phyloP scores from a whole-genome alignment of 2,888 invertebrate species.

The Eupithecia insigniata region DNA sequence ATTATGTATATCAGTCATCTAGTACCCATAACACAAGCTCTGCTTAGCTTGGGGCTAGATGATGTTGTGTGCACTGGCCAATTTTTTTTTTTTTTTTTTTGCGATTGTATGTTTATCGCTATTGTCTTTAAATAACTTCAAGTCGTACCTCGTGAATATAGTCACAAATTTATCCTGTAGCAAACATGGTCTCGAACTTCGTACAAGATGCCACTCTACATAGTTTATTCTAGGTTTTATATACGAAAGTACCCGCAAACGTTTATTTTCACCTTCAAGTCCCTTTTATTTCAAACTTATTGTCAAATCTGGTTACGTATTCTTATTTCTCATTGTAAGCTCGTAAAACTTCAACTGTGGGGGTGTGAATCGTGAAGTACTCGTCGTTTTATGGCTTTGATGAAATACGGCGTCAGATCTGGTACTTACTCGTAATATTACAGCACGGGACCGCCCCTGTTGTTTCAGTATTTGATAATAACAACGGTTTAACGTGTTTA shows the following conservation, averaged over 20 bases:
- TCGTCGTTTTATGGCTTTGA: constrained; percentile 33
- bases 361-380: constrained; percentile 51
- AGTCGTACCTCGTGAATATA: too few relatives aligned
- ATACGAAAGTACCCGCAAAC: neutral
- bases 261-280: neutral
- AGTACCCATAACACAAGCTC: too few relatives aligned
- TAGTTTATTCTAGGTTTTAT: neutral
- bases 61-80: too few relatives aligned
- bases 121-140: too few relatives aligned
- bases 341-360: constrained; percentile 64
- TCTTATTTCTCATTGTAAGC: constrained; percentile 12
- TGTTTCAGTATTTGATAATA: constrained; percentile 15
- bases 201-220: neutral
- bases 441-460: constrained; percentile 16
- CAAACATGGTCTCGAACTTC: neutral
- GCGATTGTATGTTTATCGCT: neutral
- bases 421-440: constrained; percentile 41
- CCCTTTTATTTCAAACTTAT: neutral
- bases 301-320: neutral
- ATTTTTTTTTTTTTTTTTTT: too few relatives aligned
- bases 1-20: too few relatives aligned
- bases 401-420: constrained; percentile 46
- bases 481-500: neutral
- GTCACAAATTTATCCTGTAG: neutral
- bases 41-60: too few relatives aligned